Base-by-base conservation (phyloP, 2,113 vertebrate genomes). In the Baryphthengus martii region DNA sequence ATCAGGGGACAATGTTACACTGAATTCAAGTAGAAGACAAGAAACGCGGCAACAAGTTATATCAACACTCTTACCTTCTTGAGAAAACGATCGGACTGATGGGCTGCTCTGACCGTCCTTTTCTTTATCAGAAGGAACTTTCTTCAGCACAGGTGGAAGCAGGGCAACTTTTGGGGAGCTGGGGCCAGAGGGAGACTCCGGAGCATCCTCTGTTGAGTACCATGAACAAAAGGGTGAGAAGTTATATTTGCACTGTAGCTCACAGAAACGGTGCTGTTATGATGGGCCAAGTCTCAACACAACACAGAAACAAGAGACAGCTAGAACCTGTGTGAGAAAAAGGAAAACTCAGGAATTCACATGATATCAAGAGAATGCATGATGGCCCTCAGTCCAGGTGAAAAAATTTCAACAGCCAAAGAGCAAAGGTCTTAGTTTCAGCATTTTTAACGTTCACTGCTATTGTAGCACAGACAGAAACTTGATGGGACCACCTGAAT, bases 91-190 rank as follows among this genome's bases (percentile, higher is more conserved):
- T 93, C 97, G 98, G 72, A 96, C 91, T 58, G 98, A 97, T 23
- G 98, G 97, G 93, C 98, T 98, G 81, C 90, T 96, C 95, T 98
- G 98, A 47, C 97, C 97, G 8, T 99, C 99, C 94, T 98, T 97
- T 95, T 99, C 99, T 96, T 99, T 99, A 35, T 99, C 99, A 16
- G 98, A 98, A 89, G 98, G 95, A 62, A 92, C 96, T 93, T 98
- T 99, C 97, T 98, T 99, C 75, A 99, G 94, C 53, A 97, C 85
- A 9, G 98, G 96, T 9, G 98, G 98, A 91, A 98, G 98, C 58
- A 97, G 96, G 39, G 98, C 97, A 39, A 98, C 95, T 97, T 98
- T 98, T 72, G 98, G 97, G n/a, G 99, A 98, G 24, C 96, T 83
- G 7, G 98, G 96, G n/a, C 98, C 98, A 0, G 97, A 97, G 39